A percentile compares a stretch with the other conserved stretches of the same genome.
phyloP scores from a whole-genome alignment of 2,797 vertebrate genomes.

The Oceanodroma leucorhoa region DNA sequence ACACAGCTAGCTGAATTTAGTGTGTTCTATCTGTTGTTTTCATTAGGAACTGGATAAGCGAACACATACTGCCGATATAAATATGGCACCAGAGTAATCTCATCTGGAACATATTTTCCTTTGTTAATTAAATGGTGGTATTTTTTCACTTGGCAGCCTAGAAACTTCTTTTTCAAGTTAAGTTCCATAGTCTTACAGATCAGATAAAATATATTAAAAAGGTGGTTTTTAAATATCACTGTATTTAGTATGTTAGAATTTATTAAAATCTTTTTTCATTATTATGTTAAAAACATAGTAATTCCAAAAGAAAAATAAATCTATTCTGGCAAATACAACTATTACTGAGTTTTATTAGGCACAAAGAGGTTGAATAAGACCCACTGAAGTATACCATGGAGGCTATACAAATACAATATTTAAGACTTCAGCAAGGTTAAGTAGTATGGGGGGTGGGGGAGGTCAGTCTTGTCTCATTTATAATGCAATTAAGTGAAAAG shows the following conservation, averaged over 20 bases:
- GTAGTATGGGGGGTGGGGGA: accelerated
- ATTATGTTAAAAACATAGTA: not conserved
- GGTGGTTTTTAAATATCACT: accelerated
- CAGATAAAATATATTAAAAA: not conserved
- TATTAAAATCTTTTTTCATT: not conserved
- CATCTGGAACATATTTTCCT: not conserved
- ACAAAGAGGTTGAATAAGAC: not conserved
- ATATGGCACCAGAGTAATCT: not conserved
- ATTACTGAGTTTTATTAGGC: not conserved
- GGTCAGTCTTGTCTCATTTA: not conserved
- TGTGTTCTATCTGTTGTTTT: not conserved
- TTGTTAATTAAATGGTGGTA: not conserved
- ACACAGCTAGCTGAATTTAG: not conserved
- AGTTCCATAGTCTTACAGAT: not conserved
- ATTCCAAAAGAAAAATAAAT: not conserved
- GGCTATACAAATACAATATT: not conserved
- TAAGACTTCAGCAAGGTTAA: not conserved
- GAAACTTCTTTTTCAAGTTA: not conserved
- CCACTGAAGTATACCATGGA: not conserved
- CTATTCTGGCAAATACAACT: not conserved
- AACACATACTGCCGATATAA: not conserved
- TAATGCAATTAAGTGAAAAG: not conserved
- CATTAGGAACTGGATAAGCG: not conserved
- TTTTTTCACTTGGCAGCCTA: not conserved
- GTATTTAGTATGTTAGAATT: not conserved